Evolutionary conservation across 2,113 vertebrate genomes (phyloP).

Genomic region (Castor canadensis): DNA sequence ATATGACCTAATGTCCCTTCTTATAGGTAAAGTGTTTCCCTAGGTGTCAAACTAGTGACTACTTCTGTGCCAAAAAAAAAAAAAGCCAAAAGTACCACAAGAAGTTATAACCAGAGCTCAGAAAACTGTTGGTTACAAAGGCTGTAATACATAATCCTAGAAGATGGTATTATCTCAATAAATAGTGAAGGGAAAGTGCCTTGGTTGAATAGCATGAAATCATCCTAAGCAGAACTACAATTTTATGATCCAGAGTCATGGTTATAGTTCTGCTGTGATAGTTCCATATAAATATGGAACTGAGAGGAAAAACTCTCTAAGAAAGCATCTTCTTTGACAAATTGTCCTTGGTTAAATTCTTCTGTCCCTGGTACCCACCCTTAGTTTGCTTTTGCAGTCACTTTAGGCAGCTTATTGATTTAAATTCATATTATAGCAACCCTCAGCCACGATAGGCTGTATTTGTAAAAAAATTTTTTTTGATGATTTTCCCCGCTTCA

Average conservation of each 20-base stretch:
- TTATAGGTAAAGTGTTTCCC: slow-evolving; percentile 65
- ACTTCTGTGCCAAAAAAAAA: slow-evolving; percentile 55
- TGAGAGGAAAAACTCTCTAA: background rate
- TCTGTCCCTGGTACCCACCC: background rate
- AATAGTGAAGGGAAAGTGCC: slow-evolving; percentile 20
- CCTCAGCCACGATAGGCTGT: slow-evolving; percentile 15
- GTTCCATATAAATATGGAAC: slow-evolving; percentile 44
- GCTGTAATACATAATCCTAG: slow-evolving; percentile 43
- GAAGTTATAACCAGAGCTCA: slow-evolving; percentile 44
- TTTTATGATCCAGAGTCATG: slow-evolving; percentile 48
- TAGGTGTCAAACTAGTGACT: slow-evolving; percentile 63
- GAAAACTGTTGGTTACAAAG: slow-evolving; percentile 34
- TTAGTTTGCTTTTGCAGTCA: background rate
- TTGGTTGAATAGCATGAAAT: slow-evolving; percentile 62
- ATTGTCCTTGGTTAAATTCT: background rate
- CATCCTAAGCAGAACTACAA: slow-evolving; percentile 42
- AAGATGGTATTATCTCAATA: slow-evolving; percentile 61
- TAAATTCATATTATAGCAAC: slow-evolving; percentile 28
- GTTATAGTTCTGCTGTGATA: background rate
- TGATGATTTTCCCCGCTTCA: background rate
- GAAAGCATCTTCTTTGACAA: slow-evolving; percentile 27
- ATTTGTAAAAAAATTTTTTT: slow-evolving; percentile 9
- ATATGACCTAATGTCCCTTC: slow-evolving; percentile 37
- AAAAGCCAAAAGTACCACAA: slow-evolving; percentile 28
- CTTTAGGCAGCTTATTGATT: slow-evolving; percentile 28